These are phyloP conservation scores for Neoscelio sp. DNA, from an alignment of 2,888 invertebrate genomes.

Conservation along the genomic window DNA sequence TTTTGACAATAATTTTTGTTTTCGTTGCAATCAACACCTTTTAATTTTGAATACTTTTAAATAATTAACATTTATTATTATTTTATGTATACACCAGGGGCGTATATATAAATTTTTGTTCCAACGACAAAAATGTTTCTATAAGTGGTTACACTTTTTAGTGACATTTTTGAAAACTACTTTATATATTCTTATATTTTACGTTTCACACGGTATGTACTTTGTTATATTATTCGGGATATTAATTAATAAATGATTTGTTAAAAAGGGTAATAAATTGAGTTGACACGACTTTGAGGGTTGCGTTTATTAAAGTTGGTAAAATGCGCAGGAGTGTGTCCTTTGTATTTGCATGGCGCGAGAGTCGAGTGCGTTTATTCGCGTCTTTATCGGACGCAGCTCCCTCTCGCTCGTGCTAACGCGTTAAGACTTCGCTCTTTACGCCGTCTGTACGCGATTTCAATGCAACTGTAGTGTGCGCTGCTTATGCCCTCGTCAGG, in stretches of 20 bases:
- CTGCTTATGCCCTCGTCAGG: constrained; percentile 31
- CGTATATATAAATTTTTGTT: too few species aligned
- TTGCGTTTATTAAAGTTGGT: neutral
- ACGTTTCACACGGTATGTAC: neutral
- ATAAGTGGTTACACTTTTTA: too few species aligned
- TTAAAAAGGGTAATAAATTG: neutral
- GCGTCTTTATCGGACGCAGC: constrained; percentile 37
- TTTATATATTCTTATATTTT: too few species aligned
- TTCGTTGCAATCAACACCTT: too few species aligned
- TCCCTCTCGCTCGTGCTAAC: constrained; percentile 27
- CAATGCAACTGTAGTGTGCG: constrained; percentile 59
- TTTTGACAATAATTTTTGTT: too few species aligned
- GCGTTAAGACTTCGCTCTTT: constrained; percentile 39
- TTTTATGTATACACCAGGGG: too few species aligned
- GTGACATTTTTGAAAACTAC: too few species aligned
- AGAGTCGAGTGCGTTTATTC: constrained; percentile 24
- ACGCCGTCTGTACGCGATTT: constrained; percentile 36
- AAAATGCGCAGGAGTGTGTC: constrained; percentile 13
- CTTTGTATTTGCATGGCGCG: constrained; percentile 27
- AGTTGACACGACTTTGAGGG: neutral
- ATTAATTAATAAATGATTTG: neutral
- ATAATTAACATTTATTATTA: too few species aligned
- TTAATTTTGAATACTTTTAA: too few species aligned
- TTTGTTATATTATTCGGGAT: neutral
- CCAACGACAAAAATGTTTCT: too few species aligned